Base-by-base conservation (phyloP, 2,888 invertebrate genomes). In the Chrysolina haemoptera region DNA sequence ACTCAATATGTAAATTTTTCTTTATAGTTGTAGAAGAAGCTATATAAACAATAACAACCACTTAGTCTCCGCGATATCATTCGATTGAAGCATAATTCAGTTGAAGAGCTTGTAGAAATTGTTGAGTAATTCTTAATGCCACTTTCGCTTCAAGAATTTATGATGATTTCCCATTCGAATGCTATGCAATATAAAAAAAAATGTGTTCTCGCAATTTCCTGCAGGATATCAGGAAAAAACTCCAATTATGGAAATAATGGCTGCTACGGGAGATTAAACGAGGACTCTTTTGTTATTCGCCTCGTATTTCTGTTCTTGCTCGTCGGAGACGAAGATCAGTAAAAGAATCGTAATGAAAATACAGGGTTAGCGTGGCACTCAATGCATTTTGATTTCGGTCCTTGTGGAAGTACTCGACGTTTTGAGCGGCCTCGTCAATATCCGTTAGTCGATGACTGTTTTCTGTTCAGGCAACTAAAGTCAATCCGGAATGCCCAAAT, bases 131-230 rank as follows among this genome's bases (percentile, higher is more conserved):
- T 59, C 27, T 27, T 5, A 27, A 59, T 59, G 27, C 22, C 59
- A 59, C n/a, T 59, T 59, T 59, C n/a, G 22, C 27, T 59, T 12
- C 22, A 27, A 59, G 27, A 6, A 59, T 59, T 27, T 0, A 6
- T 14, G 59, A 59, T 59, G 59, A 59, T 59, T 59, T 59, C n/a
- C 59, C 59, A 27, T 59, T 59, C 22, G 59, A 59, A 59, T 59
- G 59, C 59, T 27, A 59, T 27, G 59, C 9, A 59, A 59, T 59
- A 59, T n/a, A 59, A 27, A 27, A 59, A 59, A 6, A n/a, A 59
- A 59, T 22, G 59, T 59, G 27, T 27, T 59, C 59, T 59, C 59
- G 22, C 59, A 59, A 59, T 59, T 59, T 59, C 59, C 59, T 59
- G 8, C 27, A 27, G 59, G 59, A 59, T 59, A 59, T 59, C 59